phyloP scores from a whole-genome alignment of 2,797 vertebrate species.

The Neomorphus geoffroyi region DNA sequence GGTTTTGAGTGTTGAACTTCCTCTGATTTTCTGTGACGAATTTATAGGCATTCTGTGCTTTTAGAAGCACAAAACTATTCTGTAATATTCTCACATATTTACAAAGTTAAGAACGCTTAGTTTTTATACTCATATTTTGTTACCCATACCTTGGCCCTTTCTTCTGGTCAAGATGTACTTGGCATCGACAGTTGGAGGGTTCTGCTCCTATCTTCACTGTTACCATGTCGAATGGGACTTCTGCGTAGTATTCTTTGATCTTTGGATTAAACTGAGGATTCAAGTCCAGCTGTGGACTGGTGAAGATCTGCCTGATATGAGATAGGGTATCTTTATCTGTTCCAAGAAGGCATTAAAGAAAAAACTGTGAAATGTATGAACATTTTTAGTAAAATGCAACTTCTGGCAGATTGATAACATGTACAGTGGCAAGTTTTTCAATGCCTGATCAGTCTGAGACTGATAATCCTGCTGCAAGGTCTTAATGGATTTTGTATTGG shows the following conservation, averaged over 20 bases:
- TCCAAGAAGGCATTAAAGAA: slow-evolving; percentile 64
- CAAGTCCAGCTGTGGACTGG: slow-evolving; percentile 84
- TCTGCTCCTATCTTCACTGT: slow-evolving; percentile 85
- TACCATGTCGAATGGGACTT: slow-evolving; percentile 90
- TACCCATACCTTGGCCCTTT: slow-evolving; percentile 84
- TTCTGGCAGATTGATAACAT: slow-evolving; percentile 4
- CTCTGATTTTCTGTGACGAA: background rate
- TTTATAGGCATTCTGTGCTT: background rate
- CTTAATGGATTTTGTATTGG: background rate
- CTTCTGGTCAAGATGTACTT: slow-evolving; percentile 84
- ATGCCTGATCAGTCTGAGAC: background rate
- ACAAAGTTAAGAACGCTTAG: background rate
- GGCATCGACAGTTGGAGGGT: slow-evolving; percentile 79
- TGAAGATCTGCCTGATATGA: slow-evolving; percentile 87
- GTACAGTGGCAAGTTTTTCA: background rate
- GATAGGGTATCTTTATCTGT: slow-evolving; percentile 84
- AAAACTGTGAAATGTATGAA: slow-evolving; percentile 46
- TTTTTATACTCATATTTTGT: background rate
- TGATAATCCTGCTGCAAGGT: background rate
- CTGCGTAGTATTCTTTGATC: slow-evolving; percentile 87
- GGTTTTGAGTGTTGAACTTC: background rate
- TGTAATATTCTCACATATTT: background rate
- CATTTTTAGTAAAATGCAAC: background rate
- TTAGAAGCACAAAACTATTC: background rate
- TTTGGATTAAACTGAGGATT: slow-evolving; percentile 86